These are phyloP conservation scores for Notechis scutatus DNA, from an alignment of 2,113 vertebrate genomes.

Conservation along the genomic window DNA sequence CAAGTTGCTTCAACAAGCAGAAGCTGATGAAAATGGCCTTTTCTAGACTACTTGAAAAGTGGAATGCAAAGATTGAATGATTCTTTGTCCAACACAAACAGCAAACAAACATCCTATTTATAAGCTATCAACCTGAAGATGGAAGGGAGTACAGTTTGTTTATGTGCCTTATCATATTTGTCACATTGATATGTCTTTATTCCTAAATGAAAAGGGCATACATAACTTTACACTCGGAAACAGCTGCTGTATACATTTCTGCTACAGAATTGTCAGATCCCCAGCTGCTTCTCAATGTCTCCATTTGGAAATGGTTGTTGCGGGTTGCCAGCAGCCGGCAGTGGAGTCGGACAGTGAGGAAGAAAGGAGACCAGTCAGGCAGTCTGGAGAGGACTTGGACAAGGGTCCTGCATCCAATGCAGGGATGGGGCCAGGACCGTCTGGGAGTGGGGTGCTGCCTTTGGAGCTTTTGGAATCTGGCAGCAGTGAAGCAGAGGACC, in stretches of 20 bases:
- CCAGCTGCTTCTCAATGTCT: constrained; percentile 54
- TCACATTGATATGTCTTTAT: constrained; percentile 28
- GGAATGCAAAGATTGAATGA: constrained; percentile 19
- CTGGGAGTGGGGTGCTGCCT: too few relatives aligned
- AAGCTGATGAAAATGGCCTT: background rate
- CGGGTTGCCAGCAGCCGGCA: too few relatives aligned
- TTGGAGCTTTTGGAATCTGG: too few relatives aligned
- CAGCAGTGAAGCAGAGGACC: too few relatives aligned
- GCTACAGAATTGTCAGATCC: background rate
- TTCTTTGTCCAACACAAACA: background rate
- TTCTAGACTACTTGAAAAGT: constrained; percentile 19
- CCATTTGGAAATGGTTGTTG: constrained; percentile 37
- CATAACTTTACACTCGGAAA: background rate
- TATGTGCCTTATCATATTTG: constrained; percentile 35
- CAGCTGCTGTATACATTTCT: constrained; percentile 14
- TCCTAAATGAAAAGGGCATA: background rate
- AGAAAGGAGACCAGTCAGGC: too few relatives aligned
- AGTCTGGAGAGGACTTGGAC: too few relatives aligned
- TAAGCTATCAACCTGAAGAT: constrained; percentile 17
- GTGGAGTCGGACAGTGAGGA: too few relatives aligned
- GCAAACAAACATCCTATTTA: constrained; percentile 33
- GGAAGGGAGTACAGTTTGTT: constrained; percentile 49
- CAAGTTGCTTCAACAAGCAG: constrained; percentile 20
- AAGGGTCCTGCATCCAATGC: too few relatives aligned
- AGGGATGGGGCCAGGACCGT: too few relatives aligned